phyloP scores from a whole-genome alignment of 2,888 invertebrate species.

The Aphrophora alni region DNA sequence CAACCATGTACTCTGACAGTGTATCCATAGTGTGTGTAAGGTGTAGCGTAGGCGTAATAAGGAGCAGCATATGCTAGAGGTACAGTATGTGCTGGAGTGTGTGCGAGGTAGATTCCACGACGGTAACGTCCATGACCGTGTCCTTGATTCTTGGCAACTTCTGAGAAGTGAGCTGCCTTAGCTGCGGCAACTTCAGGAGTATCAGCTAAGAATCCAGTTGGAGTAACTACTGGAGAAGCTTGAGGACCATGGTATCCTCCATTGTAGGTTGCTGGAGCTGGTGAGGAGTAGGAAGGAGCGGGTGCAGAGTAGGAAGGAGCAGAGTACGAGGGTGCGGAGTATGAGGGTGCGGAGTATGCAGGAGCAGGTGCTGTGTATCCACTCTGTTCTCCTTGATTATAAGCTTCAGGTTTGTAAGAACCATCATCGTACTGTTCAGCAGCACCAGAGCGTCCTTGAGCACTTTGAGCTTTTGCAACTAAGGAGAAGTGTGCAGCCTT shows the following conservation, averaged over 20 bases:
- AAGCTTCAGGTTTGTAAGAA: background rate
- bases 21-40: background rate
- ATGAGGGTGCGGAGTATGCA: conserved; percentile 30
- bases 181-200: conserved; percentile 39
- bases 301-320: background rate
- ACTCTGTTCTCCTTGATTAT: background rate
- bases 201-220: conserved; percentile 22
- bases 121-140: background rate
- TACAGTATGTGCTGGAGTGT: background rate
- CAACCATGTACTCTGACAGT: background rate
- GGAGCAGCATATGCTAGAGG: background rate
- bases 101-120: background rate
- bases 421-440: background rate
- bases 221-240: conserved; percentile 47
- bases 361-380: background rate
- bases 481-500: conserved; percentile 43
- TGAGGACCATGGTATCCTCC: conserved; percentile 57
- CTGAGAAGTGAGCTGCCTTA: conserved; percentile 38
- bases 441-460: background rate
- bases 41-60: background rate
- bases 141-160: conserved; percentile 2
- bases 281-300: conserved; percentile 55
- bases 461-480: conserved; percentile 21
- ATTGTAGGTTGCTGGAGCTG: conserved; percentile 56
- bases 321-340: background rate